Conservation (phyloP, 2,888 invertebrate genomes). For the Leucophenga maculata region DNA sequence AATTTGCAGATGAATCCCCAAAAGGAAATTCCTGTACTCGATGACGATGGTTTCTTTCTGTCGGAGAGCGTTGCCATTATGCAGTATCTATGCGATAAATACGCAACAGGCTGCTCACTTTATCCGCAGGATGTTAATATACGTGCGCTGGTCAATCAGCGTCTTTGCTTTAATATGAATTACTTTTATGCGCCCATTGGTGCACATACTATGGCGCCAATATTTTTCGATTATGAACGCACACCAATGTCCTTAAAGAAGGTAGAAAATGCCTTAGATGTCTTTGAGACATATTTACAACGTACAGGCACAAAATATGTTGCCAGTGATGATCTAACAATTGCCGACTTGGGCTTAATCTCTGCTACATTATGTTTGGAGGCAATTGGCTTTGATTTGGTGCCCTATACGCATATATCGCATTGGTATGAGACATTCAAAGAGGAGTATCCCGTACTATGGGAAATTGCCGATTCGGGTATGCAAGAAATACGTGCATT, state of each 20-base stretch:
- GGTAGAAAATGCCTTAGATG: slow-evolving; percentile 77
- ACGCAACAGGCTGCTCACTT: slow-evolving; percentile 77
- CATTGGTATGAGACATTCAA: slow-evolving; percentile 84
- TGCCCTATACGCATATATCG: slow-evolving; percentile 75
- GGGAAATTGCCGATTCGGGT: slow-evolving; percentile 80
- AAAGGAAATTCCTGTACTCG: slow-evolving; percentile 84
- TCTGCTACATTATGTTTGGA: slow-evolving; percentile 83
- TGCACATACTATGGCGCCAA: slow-evolving; percentile 77
- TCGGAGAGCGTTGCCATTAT: slow-evolving; percentile 81
- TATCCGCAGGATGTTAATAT: slow-evolving; percentile 82
- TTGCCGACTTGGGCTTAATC: slow-evolving; percentile 82
- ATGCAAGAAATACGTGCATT: slow-evolving; percentile 80
- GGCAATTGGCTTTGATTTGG: slow-evolving; percentile 79
- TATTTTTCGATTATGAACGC: slow-evolving; percentile 82
- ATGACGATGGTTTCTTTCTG: slow-evolving; percentile 84
- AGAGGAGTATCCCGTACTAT: slow-evolving; percentile 78
- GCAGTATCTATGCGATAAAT: slow-evolving; percentile 84
- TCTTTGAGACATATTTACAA: slow-evolving; percentile 79
- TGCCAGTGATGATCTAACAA: slow-evolving; percentile 80
- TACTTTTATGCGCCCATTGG: slow-evolving; percentile 81
- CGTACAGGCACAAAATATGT: slow-evolving; percentile 77
- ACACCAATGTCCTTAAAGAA: slow-evolving; percentile 80
- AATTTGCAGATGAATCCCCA: slow-evolving; percentile 81
- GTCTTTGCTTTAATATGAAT: slow-evolving; percentile 84
- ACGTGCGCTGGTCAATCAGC: slow-evolving; percentile 84